Base-by-base conservation (phyloP, 53 echinoderm and acorn worm genomes). In the Arbacia lixula region DNA sequence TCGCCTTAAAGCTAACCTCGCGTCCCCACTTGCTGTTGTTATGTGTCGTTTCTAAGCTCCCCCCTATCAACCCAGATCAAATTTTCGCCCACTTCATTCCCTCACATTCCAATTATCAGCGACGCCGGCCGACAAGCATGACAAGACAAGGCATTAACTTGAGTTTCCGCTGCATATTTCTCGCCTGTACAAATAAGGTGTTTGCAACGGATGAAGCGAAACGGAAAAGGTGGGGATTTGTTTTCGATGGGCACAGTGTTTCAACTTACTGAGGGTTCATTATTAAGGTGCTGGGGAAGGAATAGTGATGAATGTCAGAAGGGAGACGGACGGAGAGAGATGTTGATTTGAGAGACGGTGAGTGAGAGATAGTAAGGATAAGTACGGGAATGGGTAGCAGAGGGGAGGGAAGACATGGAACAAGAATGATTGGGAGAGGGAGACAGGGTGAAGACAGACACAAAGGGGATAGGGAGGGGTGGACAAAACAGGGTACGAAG, bases 91-190 rank as follows among this genome's bases (percentile, higher is more conserved):
- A 6, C 38, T 37, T 12, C 9, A n/a, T 28, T 11, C 2, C 67
- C 43, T 43, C 46, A 8, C 27, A 26, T 28, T 41, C 43, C 69
- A 41, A 69, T 69, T 69, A 69, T 69, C 69, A 69, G 41, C 42
- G 14, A 16, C 14, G 69, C 69, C 28, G n/a, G n/a, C n/a, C n/a
- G n/a, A n/a, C n/a, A n/a, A n/a, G n/a, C n/a, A n/a, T n/a, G n/a
- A n/a, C n/a, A n/a, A n/a, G n/a, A n/a, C n/a, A n/a, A n/a, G n/a
- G n/a, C n/a, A n/a, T 41, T 40, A 32, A 14, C 36, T 69, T 43
- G 12, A 43, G 43, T 46, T 21, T 42, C 43, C 43, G 69, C 43
- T 28, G 41, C 34, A 69, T 40, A 43, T 26, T 42, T 43, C 40
- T 29, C 29, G 69, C 69, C 69, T 69, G 69, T 43, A 41, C 42